phyloP scores from a whole-genome alignment of 2,888 invertebrate genomes.

The Allygus modestus region DNA sequence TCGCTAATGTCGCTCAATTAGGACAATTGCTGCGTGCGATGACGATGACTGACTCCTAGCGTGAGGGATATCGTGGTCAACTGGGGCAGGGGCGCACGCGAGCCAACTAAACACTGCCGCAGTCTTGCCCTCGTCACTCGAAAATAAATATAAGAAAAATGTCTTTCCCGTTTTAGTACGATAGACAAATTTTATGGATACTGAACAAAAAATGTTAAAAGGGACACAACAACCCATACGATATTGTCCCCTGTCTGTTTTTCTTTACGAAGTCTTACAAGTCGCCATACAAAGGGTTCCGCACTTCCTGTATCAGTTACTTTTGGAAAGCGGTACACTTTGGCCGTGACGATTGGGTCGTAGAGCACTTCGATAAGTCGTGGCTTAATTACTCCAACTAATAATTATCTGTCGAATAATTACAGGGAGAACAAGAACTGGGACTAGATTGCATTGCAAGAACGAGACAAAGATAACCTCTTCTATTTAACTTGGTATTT shows the following conservation, averaged over 20 bases:
- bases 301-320: neutral
- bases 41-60: neutral
- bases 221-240: too few species aligned
- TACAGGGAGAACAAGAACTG: too few species aligned
- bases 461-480: too few species aligned
- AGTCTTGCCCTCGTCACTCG: neutral
- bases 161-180: neutral
- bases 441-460: too few species aligned
- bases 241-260: neutral
- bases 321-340: too few species aligned
- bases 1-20: constrained; percentile 8
- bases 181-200: too few species aligned
- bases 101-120: neutral
- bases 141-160: neutral
- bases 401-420: too few species aligned
- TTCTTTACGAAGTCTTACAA: neutral
- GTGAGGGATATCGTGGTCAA: neutral
- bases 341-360: too few species aligned
- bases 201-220: too few species aligned
- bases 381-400: too few species aligned
- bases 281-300: neutral
- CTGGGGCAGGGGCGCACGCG: neutral
- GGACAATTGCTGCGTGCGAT: neutral
- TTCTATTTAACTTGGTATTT: too few species aligned
- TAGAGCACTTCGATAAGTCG: too few species aligned